phyloP scores from a whole-genome alignment of 2,888 invertebrate species.

The Morpho deidamia region DNA sequence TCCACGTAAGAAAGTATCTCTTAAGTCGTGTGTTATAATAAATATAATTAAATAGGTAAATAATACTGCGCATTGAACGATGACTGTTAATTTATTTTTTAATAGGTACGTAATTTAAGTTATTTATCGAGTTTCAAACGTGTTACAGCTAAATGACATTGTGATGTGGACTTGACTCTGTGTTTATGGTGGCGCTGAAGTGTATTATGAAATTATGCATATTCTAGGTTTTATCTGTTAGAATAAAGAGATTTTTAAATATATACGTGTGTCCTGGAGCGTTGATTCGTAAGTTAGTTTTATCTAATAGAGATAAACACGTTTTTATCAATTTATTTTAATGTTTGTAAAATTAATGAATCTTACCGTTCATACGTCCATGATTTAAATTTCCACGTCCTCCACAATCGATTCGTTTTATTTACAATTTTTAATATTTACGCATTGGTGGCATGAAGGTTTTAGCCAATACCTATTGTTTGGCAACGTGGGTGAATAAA shows the following conservation, averaged over 20 bases:
- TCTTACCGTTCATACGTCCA: background rate
- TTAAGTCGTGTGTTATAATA: slow-evolving; percentile 63
- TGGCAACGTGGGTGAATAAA: background rate
- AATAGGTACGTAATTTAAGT: slow-evolving; percentile 60
- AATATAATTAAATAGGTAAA: slow-evolving; percentile 58
- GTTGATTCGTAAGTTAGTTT: background rate
- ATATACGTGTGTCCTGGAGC: background rate
- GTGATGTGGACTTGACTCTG: slow-evolving; percentile 24
- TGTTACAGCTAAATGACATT: slow-evolving; percentile 48
- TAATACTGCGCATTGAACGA: slow-evolving; percentile 69
- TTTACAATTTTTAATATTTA: too few species aligned
- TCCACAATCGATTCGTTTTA: too few species aligned
- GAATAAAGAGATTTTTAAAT: background rate
- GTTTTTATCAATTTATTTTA: background rate
- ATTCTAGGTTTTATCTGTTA: slow-evolving; percentile 1
- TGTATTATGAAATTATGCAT: slow-evolving; percentile 1
- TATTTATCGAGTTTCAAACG: slow-evolving; percentile 66
- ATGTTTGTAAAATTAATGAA: background rate
- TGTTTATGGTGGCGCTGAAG: background rate
- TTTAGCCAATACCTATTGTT: background rate
- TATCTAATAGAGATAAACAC: too few species aligned
- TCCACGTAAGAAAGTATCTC: slow-evolving; percentile 63
- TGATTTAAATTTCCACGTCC: too few species aligned
- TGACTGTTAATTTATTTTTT: slow-evolving; percentile 75
- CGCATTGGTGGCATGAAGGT: too few species aligned